Base-by-base conservation (phyloP, 2,888 invertebrate genomes). In the Nephrocerus scutellatus region DNA sequence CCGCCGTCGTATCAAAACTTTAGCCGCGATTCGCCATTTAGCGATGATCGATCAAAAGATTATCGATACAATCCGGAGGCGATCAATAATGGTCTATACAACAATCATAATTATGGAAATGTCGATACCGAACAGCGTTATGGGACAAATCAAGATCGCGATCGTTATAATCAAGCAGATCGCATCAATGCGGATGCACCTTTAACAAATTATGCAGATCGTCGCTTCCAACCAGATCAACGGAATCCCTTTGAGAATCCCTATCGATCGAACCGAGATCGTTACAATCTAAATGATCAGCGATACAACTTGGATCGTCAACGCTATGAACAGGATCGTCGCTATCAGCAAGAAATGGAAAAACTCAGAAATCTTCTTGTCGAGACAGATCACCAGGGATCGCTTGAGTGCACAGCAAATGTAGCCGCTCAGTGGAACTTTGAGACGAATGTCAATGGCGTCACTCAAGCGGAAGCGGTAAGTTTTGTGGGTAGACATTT, bases 351-450 rank as follows among this genome's bases (percentile, higher is more conserved):
- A 21, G 67, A 68, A 48, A 48, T 62, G 47, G 67, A 67, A 24
- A 65, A 60, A 33, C 30, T 68, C 20, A 56, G 64, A 3, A 58
- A 76, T 45, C 72, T 84, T 26, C 61, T 88, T 46, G 74, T 77
- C 28, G 79, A 81, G 43, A 73, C 85, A 18, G 88, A 88, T 60
- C 75, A 80, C 20, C 78, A 82, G 55, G 79, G 85, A 8, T 81
- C 86, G 0, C 79, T 82, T 59, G 82, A 85, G 63, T 89, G 88
- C 57, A 84, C 84, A 1, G 80, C 80, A 34, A 88, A 88, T 63
- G 88, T 89, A n/a, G 82, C 79, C 0, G 84, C 86, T 2, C 89
- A 89, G 59, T 89, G 89, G 89, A 81, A 82, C 62, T 89, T 87
- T 57, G 88, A 89, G 67, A 88, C 88, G 5, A 82, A 88, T 58